A percentile compares a stretch with the other conserved stretches of the same genome.
Evolutionary conservation across 1,140 invertebrate genomes (phyloP).

Genomic region (Chlorops oryzae): DNA sequence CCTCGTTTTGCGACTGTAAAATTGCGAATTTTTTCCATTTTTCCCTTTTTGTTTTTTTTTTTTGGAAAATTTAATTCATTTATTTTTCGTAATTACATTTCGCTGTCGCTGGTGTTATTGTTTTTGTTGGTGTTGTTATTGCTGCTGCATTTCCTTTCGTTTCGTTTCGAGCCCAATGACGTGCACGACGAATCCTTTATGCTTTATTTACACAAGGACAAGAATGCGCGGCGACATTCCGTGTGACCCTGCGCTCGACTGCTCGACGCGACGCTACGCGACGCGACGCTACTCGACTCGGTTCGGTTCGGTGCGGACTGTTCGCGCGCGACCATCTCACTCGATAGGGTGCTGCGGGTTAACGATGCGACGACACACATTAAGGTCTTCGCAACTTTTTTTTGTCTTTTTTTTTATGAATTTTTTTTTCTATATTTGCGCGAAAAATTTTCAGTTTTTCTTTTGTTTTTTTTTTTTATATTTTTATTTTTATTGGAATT

Average conservation of each 20-base stretch:
- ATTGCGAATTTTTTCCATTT: neutral
- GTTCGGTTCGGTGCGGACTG: no score
- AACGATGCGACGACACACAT: no score
- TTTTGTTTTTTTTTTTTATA: constrained; percentile 11
- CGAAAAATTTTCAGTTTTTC: constrained; percentile 42
- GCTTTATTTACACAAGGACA: constrained; percentile 42
- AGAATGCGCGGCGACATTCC: constrained; percentile 24
- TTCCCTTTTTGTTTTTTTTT: neutral
- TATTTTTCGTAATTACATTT: neutral
- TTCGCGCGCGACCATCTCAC: no score
- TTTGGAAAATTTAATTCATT: neutral
- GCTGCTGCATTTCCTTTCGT: no score
- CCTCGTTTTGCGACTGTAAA: no score
- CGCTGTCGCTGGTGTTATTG: neutral
- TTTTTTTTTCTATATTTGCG: constrained; percentile 19
- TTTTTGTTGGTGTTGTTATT: neutral
- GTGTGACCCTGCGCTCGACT: constrained; percentile 25
- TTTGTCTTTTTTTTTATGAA: neutral
- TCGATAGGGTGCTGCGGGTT: no score
- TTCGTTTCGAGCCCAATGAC: no score
- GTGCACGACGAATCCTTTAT: constrained; percentile 28
- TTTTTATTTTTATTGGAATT: neutral
- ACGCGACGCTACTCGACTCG: neutral
- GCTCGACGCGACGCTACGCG: neutral
- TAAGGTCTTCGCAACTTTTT: neutral